Evolutionary conservation across 2,888 invertebrate genomes (phyloP).

Genomic region (Cephus pulcher): DNA sequence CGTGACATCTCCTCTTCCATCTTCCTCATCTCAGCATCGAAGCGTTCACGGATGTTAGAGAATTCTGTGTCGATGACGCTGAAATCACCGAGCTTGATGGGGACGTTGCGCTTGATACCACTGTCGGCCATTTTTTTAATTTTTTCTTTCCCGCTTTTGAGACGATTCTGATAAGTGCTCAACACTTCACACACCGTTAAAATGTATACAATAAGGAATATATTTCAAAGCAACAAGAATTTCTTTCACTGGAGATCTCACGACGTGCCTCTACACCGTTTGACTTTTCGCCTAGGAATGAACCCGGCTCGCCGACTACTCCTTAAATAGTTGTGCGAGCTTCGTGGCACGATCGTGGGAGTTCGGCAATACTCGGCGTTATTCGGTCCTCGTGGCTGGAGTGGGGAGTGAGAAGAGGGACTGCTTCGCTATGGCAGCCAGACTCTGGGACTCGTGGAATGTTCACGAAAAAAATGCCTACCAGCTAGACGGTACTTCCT

Average conservation of each 20-base stretch:
- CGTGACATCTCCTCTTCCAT: constrained; percentile 99
- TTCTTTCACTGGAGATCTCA: constrained; percentile 9
- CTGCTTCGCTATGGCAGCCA: not conserved
- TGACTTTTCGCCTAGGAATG: constrained; percentile 48
- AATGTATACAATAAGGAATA: not conserved
- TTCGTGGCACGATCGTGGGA: constrained; percentile 38
- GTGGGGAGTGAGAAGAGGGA: not conserved
- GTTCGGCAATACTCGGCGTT: constrained; percentile 37
- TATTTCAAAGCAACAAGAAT: not conserved
- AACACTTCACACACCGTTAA: constrained; percentile 17
- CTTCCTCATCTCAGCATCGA: constrained; percentile 97
- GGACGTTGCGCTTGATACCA: constrained; percentile 88
- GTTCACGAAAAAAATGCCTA: constrained; percentile 13
- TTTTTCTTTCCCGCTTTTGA: constrained; percentile 8
- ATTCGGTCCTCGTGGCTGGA: constrained; percentile 19
- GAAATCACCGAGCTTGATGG: constrained; percentile 93
- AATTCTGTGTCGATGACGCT: constrained; percentile 97
- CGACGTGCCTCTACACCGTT: constrained; percentile 16
- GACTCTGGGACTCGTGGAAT: constrained; percentile 10
- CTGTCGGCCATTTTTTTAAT: constrained; percentile 80
- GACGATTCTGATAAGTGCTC: constrained; percentile 3
- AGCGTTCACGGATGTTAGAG: constrained; percentile 93
- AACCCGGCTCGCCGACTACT: constrained; percentile 53
- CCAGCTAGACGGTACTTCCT: not conserved
- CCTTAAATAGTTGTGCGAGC: constrained; percentile 58